Percentiles rank a stretch among this genome's conserved stretches.
Conservation (phyloP, 37 sponge, comb jelly and placozoan genomes). For the Halisarca cf. caerulea region DNA sequence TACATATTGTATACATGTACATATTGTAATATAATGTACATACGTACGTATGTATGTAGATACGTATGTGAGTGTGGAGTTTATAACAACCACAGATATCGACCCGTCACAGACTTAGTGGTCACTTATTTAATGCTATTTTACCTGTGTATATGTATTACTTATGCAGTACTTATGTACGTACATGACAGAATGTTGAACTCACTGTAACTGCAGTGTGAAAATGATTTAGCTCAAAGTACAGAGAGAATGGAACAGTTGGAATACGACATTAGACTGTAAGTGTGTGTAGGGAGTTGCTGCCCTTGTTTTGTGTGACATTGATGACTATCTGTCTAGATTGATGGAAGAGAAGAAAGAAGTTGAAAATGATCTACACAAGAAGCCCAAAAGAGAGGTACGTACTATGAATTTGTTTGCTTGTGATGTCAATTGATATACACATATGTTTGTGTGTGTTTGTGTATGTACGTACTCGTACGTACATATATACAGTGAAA, state of each 20-base stretch:
- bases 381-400: constrained; percentile 13
- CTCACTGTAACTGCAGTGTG: constrained; percentile 35
- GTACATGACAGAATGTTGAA: too few species aligned
- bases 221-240: constrained; percentile 70
- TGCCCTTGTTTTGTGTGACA: background rate
- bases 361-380: constrained; percentile 13
- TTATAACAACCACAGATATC: too few species aligned
- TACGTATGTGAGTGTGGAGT: too few species aligned
- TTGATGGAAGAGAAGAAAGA: constrained; percentile 24
- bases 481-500: too few species aligned
- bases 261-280: constrained; percentile 51
- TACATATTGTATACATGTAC: too few species aligned
- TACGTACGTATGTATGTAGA: too few species aligned
- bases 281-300: background rate
- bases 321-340: background rate
- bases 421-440: too few species aligned
- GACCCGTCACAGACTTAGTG: too few species aligned
- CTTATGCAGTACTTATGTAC: too few species aligned
- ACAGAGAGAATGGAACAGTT: constrained; percentile 46
- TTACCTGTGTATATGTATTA: too few species aligned
- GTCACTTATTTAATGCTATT: too few species aligned
- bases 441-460: background rate
- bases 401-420: constrained; percentile 8
- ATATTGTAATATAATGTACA: too few species aligned
- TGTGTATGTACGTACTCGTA: constrained; percentile 3